Percentiles rank a stretch among this genome's conserved stretches.
These are phyloP conservation scores for Nebria salina DNA, from an alignment of 2,888 invertebrate genomes.

Conservation along the genomic window DNA sequence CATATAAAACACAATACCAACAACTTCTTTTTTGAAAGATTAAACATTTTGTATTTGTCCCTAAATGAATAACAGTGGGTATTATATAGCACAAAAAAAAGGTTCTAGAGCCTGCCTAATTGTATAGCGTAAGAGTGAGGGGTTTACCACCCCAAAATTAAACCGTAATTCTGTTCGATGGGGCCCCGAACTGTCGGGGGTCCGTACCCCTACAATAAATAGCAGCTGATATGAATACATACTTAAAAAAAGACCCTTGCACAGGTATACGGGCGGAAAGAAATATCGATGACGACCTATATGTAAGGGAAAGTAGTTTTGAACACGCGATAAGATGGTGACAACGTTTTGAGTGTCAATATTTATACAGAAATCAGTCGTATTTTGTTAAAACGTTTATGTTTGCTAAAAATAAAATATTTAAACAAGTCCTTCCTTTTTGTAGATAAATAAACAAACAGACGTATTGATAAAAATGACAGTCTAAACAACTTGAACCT, in stretches of 20 bases:
- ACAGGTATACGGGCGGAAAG: slow-evolving; percentile 42
- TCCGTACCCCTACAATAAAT: slow-evolving; percentile 52
- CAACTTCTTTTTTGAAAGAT: background rate
- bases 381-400: slow-evolving; percentile 29
- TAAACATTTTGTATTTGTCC: slow-evolving; percentile 1
- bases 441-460: slow-evolving; percentile 27
- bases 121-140: slow-evolving; percentile 7
- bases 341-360: slow-evolving; percentile 19
- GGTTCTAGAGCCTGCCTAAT: slow-evolving; percentile 28
- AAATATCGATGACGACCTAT: slow-evolving; percentile 30
- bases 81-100: background rate
- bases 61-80: background rate
- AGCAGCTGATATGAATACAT: slow-evolving; percentile 56
- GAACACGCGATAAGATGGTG: slow-evolving; percentile 8
- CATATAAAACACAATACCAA: background rate
- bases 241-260: slow-evolving; percentile 49
- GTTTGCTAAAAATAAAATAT: slow-evolving; percentile 39
- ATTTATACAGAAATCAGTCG: slow-evolving; percentile 33
- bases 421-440: slow-evolving; percentile 40
- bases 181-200: slow-evolving; percentile 51
- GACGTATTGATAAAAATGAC: slow-evolving; percentile 26
- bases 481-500: slow-evolving; percentile 12
- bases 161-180: slow-evolving; percentile 35
- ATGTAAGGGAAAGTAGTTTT: slow-evolving; percentile 30
- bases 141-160: slow-evolving; percentile 47